Conservation (phyloP, 2,888 invertebrate species). For the Dioctria rufipes region DNA sequence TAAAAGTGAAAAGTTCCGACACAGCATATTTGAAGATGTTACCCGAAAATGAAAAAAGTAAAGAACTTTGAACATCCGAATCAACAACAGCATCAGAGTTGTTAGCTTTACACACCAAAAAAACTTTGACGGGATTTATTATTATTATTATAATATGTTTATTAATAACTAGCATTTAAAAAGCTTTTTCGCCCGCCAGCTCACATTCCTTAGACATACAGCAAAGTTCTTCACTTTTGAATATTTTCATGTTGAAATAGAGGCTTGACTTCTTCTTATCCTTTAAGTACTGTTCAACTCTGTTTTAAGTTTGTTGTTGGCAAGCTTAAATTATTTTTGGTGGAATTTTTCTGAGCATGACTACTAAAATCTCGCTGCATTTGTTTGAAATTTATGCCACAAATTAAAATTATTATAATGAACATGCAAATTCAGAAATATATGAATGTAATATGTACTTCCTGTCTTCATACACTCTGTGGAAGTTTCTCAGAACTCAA, state of each 20-base stretch:
- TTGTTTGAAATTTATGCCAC: background rate
- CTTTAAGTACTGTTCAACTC: background rate
- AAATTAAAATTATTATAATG: background rate
- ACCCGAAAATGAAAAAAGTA: constrained; percentile 34
- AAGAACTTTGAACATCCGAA: constrained; percentile 33
- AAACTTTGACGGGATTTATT: background rate
- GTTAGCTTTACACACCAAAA: background rate
- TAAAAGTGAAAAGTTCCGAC: constrained; percentile 8
- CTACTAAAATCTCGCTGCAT: background rate
- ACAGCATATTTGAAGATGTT: constrained; percentile 41
- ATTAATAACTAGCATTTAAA: background rate
- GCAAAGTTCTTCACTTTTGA: constrained; percentile 51
- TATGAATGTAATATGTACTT: background rate
- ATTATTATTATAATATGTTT: background rate
- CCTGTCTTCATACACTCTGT: no score
- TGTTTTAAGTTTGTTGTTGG: constrained; percentile 8
- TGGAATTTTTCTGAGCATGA: constrained; percentile 17
- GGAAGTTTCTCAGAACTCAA: no score
- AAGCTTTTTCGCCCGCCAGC: background rate
- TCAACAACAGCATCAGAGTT: no score
- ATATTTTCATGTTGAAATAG: constrained; percentile 56
- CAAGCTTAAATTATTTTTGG: constrained; percentile 15
- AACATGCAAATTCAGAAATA: background rate
- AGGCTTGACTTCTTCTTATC: constrained; percentile 58
- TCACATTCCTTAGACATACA: background rate